phyloP scores from a whole-genome alignment of 2,797 vertebrate genomes.

The Balearica regulorum region DNA sequence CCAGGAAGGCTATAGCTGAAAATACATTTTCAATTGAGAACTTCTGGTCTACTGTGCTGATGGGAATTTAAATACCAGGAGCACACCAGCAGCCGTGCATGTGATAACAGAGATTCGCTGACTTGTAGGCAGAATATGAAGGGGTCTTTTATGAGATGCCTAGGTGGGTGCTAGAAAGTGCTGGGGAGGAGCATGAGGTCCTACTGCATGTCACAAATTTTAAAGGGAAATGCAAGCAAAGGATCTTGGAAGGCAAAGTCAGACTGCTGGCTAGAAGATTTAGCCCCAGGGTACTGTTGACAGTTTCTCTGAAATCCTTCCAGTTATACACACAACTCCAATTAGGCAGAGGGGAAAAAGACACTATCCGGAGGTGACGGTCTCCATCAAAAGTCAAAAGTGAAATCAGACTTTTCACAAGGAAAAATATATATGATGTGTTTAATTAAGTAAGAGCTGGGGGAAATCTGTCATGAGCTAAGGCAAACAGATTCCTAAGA shows the following conservation, averaged over 20 bases:
- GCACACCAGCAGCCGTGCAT: not conserved
- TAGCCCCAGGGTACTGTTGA: conserved; percentile 45
- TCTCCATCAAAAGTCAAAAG: conserved; percentile 36
- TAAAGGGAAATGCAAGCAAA: not conserved
- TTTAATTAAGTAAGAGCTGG: conserved; percentile 50
- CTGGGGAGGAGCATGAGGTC: not conserved
- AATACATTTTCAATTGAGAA: not conserved
- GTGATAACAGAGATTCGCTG: not conserved
- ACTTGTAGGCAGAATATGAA: not conserved
- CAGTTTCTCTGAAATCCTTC: conserved; percentile 37
- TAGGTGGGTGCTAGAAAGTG: not conserved
- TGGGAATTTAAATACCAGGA: not conserved
- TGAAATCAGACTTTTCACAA: conserved; percentile 9
- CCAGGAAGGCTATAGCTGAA: not conserved
- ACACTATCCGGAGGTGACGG: conserved; percentile 12
- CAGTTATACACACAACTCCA: not conserved
- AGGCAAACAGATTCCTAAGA: conserved; percentile 32
- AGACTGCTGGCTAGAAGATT: conserved; percentile 7
- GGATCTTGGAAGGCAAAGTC: conserved; percentile 39
- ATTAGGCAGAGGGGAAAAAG: conserved; percentile 33
- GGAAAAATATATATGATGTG: conserved; percentile 14
- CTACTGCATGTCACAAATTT: not conserved
- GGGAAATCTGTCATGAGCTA: conserved; percentile 32
- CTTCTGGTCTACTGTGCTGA: not conserved
- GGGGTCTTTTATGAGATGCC: not conserved